phyloP scores from a whole-genome alignment of 2,797 vertebrate genomes.

The Melanotaenia maccullochi region DNA sequence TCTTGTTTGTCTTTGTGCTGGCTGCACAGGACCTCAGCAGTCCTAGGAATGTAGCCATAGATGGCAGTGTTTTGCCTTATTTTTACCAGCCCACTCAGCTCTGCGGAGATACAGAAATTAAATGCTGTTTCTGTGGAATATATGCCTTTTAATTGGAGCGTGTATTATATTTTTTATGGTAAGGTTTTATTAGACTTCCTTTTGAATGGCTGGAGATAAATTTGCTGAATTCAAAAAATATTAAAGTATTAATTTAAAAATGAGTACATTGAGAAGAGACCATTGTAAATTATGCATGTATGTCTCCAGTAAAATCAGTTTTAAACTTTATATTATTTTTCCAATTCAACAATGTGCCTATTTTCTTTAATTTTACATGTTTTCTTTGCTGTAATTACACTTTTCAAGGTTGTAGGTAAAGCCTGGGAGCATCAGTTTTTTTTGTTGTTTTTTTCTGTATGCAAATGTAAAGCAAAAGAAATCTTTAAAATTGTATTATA shows the following conservation, averaged over 20 bases:
- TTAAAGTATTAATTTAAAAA: not conserved
- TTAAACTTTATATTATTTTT: slow-evolving; percentile 3
- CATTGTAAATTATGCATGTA: not conserved
- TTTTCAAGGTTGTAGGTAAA: not conserved
- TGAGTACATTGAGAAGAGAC: not conserved
- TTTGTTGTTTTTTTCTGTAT: not conserved
- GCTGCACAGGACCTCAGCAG: slow-evolving; percentile 77
- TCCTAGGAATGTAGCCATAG: slow-evolving; percentile 83
- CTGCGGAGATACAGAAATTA: slow-evolving; percentile 52
- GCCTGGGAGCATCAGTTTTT: not conserved
- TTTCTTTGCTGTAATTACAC: not conserved
- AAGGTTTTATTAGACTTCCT: slow-evolving; percentile 22
- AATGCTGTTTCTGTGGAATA: slow-evolving; percentile 43
- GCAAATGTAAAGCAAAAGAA: not conserved
- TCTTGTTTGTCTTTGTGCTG: slow-evolving; percentile 73
- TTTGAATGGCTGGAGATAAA: slow-evolving; percentile 11
- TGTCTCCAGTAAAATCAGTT: not conserved
- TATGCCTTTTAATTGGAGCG: slow-evolving; percentile 27
- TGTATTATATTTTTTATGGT: slow-evolving; percentile 28
- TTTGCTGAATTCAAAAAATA: slow-evolving; percentile 11
- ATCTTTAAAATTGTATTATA: not conserved
- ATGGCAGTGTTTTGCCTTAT: slow-evolving; percentile 87
- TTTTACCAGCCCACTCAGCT: slow-evolving; percentile 74
- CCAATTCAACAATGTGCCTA: not conserved
- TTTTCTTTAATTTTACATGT: not conserved